Conservation (phyloP, 2,888 invertebrate genomes). For the Noctua janthe region DNA sequence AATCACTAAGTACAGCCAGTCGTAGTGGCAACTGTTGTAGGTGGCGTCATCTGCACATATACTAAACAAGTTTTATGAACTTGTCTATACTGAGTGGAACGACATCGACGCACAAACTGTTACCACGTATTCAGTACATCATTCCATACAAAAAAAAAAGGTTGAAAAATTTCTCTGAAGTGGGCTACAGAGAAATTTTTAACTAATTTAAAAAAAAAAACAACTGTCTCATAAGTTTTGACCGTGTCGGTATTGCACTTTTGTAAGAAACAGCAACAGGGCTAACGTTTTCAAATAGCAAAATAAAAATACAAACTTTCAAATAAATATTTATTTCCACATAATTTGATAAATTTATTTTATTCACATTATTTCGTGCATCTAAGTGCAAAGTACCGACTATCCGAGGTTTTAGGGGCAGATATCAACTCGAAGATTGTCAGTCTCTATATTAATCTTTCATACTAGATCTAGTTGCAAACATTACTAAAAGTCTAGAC, state of each 20-base stretch:
- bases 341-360: conserved; percentile 26
- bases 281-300: background rate
- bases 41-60: no score
- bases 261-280: background rate
- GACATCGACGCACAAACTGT: no score
- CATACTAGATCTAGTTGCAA: background rate
- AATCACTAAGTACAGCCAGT: background rate
- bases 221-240: background rate
- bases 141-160: no score
- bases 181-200: background rate
- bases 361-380: background rate
- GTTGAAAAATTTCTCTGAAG: no score
- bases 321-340: conserved; percentile 45
- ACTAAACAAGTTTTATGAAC: background rate
- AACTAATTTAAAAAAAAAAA: background rate
- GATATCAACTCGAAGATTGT: background rate
- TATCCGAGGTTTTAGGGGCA: background rate
- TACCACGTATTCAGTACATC: no score
- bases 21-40: background rate
- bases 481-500: conserved; percentile 72
- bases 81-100: background rate
- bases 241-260: background rate
- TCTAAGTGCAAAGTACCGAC: background rate
- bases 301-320: background rate
- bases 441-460: background rate